Evolutionary conservation across 2,888 invertebrate species (phyloP).

Genomic region (Lysandra coridon): DNA sequence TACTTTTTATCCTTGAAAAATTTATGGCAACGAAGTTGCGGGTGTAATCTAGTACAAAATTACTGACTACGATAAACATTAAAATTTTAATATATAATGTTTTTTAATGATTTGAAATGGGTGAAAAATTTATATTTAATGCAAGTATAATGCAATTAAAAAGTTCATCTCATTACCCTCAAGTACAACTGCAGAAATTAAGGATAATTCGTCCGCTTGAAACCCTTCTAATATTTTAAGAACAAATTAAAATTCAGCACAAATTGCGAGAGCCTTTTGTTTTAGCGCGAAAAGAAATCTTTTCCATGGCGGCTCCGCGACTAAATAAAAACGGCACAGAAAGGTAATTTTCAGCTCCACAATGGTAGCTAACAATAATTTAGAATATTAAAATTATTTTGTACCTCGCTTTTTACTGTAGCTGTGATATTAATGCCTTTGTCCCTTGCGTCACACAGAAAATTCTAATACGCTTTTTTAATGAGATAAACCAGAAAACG

Average conservation of each 20-base stretch:
- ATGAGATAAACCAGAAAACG: background rate
- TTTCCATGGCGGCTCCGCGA: slow-evolving; percentile 23
- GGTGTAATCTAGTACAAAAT: too few species aligned
- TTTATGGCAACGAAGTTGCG: too few species aligned
- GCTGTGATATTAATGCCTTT: background rate
- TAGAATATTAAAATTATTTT: slow-evolving; percentile 26
- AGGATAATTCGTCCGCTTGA: slow-evolving; percentile 7
- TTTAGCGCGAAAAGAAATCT: slow-evolving; percentile 29
- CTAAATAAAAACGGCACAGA: slow-evolving; percentile 27
- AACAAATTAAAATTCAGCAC: slow-evolving; percentile 18
- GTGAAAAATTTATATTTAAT: background rate
- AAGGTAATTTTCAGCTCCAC: slow-evolving; percentile 27
- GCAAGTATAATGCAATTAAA: background rate
- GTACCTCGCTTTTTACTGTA: background rate
- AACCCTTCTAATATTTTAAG: slow-evolving; percentile 22
- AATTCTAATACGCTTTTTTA: background rate
- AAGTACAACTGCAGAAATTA: background rate
- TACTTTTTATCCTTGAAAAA: too few species aligned
- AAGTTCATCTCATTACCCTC: background rate
- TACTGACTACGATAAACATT: too few species aligned
- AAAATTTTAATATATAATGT: too few species aligned
- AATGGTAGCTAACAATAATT: slow-evolving; percentile 29
- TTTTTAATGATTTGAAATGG: too few species aligned
- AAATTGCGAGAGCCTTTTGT: slow-evolving; percentile 29
- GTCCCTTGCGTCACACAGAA: background rate